These are phyloP conservation scores for Rynchops niger DNA, from an alignment of 2,113 vertebrate genomes.

Conservation along the genomic window DNA sequence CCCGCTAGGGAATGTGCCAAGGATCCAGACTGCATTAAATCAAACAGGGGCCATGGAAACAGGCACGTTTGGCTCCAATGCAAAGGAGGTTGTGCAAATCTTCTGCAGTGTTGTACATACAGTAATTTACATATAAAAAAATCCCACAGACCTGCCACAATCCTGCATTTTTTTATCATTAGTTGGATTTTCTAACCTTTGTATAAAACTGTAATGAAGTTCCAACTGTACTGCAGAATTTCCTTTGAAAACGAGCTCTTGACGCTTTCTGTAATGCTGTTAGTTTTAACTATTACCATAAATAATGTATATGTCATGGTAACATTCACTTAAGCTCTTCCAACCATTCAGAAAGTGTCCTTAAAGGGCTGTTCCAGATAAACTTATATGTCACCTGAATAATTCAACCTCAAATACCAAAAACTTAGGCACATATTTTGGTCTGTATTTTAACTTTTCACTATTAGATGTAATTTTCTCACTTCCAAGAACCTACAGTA, in stretches of 20 bases:
- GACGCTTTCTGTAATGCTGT: neutral
- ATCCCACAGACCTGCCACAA: neutral
- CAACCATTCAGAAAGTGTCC: neutral
- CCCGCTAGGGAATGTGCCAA: neutral
- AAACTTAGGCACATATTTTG: neutral
- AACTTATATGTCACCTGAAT: neutral
- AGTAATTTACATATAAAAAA: neutral
- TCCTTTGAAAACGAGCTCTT: neutral
- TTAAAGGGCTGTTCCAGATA: neutral
- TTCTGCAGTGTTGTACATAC: neutral
- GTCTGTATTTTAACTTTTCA: neutral
- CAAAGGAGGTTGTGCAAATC: neutral
- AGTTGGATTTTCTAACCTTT: neutral
- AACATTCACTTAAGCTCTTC: neutral
- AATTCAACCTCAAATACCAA: neutral
- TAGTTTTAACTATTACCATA: neutral
- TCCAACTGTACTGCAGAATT: neutral
- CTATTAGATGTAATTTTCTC: neutral
- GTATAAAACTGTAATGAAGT: neutral
- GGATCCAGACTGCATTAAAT: neutral
- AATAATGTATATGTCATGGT: fast-evolving
- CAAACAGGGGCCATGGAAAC: neutral
- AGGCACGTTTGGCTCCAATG: neutral
- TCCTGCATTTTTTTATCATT: neutral
- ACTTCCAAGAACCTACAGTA: neutral